Evolutionary conservation across 2,797 vertebrate species (phyloP).

Genomic region (Babyrousa celebensis): DNA sequence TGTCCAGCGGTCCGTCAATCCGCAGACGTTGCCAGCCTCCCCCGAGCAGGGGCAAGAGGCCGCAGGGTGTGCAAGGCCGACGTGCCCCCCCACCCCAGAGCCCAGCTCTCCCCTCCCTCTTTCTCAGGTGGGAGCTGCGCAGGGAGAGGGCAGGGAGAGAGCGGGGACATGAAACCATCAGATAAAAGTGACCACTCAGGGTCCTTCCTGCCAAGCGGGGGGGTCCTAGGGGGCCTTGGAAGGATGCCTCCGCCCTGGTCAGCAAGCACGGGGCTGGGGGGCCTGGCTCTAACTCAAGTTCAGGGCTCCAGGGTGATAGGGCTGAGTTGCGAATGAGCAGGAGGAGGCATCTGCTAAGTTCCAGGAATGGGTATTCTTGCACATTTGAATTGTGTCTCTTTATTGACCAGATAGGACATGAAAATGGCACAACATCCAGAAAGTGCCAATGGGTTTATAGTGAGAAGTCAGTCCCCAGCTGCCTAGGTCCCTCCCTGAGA

Average conservation of each 20-base stretch:
- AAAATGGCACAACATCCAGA: no score
- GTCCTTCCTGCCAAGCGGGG: not conserved
- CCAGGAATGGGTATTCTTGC: not conserved
- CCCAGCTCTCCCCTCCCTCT: not conserved
- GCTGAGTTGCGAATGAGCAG: not conserved
- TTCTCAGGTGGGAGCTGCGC: no score
- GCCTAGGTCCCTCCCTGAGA: not conserved
- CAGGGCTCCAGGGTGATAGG: no score
- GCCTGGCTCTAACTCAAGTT: not conserved
- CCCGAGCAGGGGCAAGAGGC: accelerated
- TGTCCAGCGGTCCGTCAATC: not conserved
- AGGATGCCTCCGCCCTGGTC: accelerated
- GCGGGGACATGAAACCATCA: accelerated
- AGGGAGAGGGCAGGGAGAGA: not conserved
- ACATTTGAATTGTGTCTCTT: not conserved
- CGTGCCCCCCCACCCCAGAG: accelerated
- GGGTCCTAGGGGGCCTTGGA: not conserved
- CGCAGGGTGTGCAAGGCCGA: not conserved
- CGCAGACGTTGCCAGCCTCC: not conserved
- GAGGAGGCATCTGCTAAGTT: not conserved
- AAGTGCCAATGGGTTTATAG: not conserved
- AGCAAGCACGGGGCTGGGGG: no score
- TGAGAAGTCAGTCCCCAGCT: not conserved
- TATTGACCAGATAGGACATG: not conserved
- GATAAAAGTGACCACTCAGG: not conserved